Conservation (phyloP, 2,113 vertebrate genomes). For the Synchiropus splendidus region DNA sequence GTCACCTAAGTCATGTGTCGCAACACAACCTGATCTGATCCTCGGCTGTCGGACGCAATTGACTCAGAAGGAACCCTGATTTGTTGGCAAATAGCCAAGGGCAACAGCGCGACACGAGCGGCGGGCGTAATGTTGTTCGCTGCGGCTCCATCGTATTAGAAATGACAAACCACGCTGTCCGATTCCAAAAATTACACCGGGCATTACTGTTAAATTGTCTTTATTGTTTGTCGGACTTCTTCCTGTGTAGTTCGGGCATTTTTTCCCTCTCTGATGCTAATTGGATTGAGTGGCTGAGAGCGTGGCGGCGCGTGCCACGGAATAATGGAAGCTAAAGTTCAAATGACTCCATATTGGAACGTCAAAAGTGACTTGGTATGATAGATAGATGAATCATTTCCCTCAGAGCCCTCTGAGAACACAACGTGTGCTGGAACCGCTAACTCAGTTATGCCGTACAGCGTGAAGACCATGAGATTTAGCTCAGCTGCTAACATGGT, state of each 20-base stretch:
- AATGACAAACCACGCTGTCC: conserved; percentile 66
- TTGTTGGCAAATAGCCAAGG: conserved; percentile 60
- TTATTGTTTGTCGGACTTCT: conserved; percentile 56
- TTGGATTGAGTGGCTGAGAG: no score
- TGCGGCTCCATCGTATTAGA: conserved; percentile 60
- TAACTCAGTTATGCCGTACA: conserved; percentile 62
- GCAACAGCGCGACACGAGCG: conserved; percentile 56
- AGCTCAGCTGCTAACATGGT: conserved; percentile 35
- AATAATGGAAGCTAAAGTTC: no score
- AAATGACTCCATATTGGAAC: no score
- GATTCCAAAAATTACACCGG: conserved; percentile 54
- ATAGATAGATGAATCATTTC: conserved; percentile 35
- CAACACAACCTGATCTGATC: conserved; percentile 48
- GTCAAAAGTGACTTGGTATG: conserved; percentile 9
- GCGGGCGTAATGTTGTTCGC: conserved; percentile 53
- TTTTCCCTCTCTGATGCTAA: no score
- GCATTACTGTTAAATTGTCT: conserved; percentile 53
- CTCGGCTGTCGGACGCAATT: conserved; percentile 40
- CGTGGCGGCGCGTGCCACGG: no score
- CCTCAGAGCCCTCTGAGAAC: conserved; percentile 49
- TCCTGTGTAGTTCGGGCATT: conserved; percentile 24
- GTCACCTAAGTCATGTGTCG: conserved; percentile 15
- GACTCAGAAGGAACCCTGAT: conserved; percentile 43
- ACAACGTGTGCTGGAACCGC: conserved; percentile 53
- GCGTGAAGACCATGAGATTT: conserved; percentile 65